phyloP scores from a whole-genome alignment of 1,140 invertebrate genomes.

The Eupeodes corollae region DNA sequence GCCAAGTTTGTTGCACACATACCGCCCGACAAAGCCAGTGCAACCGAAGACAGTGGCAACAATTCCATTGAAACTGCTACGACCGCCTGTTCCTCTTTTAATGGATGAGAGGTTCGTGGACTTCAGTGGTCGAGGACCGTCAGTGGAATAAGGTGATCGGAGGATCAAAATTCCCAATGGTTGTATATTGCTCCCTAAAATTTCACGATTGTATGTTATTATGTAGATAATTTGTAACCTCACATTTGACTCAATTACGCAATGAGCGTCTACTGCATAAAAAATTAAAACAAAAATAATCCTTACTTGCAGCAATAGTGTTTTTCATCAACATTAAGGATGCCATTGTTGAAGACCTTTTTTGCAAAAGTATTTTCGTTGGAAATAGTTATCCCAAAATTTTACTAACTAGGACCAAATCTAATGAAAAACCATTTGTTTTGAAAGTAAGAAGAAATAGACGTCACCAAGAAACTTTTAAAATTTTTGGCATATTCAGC shows the following conservation, averaged over 20 bases:
- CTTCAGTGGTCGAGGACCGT: constrained; percentile 27
- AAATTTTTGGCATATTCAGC: too few species aligned
- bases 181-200: constrained; percentile 27
- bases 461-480: background rate
- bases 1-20: constrained; percentile 79
- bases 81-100: constrained; percentile 82
- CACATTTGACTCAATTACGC: too few species aligned
- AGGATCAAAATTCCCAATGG: constrained; percentile 27
- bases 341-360: constrained; percentile 15
- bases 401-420: too few species aligned
- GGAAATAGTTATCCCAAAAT: too few species aligned
- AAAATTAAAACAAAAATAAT: constrained; percentile 24
- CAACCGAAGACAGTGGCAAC: constrained; percentile 95
- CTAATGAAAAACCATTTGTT: too few species aligned
- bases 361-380: background rate
- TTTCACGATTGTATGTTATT: background rate
- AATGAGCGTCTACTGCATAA: too few species aligned
- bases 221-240: background rate
- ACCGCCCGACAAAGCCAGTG: constrained; percentile 75
- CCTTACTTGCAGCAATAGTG: constrained; percentile 31
- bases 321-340: constrained; percentile 31
- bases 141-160: constrained; percentile 19
- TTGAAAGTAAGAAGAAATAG: background rate
- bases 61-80: constrained; percentile 91
- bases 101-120: constrained; percentile 46